Evolutionary conservation across 2,113 vertebrate genomes (phyloP), one percentile per base, ranked within the genome.

Genomic region (Gadus chalcogrammus): DNA sequence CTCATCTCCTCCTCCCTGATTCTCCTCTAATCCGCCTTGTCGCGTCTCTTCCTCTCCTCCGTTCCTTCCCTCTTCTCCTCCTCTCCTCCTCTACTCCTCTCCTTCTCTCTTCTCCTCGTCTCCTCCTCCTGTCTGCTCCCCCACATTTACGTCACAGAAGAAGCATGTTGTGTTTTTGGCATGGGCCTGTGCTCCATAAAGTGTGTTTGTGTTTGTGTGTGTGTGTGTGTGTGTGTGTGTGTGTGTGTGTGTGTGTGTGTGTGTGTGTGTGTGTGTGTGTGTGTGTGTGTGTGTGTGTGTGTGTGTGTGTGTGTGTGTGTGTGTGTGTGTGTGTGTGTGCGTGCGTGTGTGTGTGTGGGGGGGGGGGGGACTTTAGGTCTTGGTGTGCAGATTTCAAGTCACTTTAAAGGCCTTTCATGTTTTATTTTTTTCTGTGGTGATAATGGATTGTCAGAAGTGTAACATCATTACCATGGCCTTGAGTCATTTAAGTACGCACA

Each of bases 401-500:
- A 17, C 15, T 58, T 16, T 58, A 53, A 73, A 18, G 53, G 64
- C 67, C 55, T 58, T 7, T 58, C 16, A 5, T 58, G 55, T 13
- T n/a, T n/a, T 13, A 58, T 58, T 58, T 2, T 58, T 16, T 48
- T 12, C 9, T 2, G 7, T 48, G 8, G 42, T 70, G 35, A 73
- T 76, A 75, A 70, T 72, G 75, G 52, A 64, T 72, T 58, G 71
- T 82, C 71, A 68, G 55, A 78, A 78, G 75, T 56, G 42, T 65
- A 78, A 78, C 66, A 59, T 60, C 79, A 78, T 83, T 73, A 72
- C 70, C 77, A 72, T 63, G 0, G 35, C 59, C 20, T 31, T 67
- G 68, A 83, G 80, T 74, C 42, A 48, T 48, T 48, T 48, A 48
- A 48, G 42, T 12, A 48, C 42, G 42, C 42, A 13, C 42, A 48